phyloP scores from a whole-genome alignment of 2,797 vertebrate species.

The Helarctos malayanus region DNA sequence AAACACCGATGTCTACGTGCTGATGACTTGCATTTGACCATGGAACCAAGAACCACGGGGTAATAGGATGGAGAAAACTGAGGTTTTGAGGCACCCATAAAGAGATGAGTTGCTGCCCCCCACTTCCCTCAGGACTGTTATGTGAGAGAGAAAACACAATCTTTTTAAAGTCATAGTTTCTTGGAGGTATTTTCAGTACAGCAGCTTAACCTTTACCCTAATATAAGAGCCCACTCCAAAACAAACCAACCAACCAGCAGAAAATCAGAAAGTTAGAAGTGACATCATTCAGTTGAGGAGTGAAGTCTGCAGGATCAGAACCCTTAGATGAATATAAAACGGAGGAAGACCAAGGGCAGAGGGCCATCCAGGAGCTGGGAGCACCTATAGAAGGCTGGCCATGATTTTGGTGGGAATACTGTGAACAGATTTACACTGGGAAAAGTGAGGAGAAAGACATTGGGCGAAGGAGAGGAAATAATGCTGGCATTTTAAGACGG shows the following conservation, averaged over 20 bases:
- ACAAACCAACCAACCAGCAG: neutral
- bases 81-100: neutral
- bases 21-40: neutral
- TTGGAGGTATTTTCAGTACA: neutral
- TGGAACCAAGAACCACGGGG: neutral
- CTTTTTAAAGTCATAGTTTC: neutral
- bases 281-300: neutral
- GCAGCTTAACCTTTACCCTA: neutral
- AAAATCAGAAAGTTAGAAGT: neutral
- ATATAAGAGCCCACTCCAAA: neutral
- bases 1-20: neutral
- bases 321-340: neutral
- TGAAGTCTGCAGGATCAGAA: neutral
- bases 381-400: neutral
- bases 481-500: neutral
- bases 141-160: neutral
- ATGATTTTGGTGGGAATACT: accelerated
- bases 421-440: neutral
- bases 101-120: neutral
- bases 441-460: neutral
- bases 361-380: neutral
- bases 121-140: neutral
- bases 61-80: neutral
- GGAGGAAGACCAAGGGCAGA: neutral
- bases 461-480: neutral